Percentiles rank a stretch among this genome's conserved stretches.
Conservation (phyloP, 2,888 invertebrate species). For the Strigamia maritima region DNA sequence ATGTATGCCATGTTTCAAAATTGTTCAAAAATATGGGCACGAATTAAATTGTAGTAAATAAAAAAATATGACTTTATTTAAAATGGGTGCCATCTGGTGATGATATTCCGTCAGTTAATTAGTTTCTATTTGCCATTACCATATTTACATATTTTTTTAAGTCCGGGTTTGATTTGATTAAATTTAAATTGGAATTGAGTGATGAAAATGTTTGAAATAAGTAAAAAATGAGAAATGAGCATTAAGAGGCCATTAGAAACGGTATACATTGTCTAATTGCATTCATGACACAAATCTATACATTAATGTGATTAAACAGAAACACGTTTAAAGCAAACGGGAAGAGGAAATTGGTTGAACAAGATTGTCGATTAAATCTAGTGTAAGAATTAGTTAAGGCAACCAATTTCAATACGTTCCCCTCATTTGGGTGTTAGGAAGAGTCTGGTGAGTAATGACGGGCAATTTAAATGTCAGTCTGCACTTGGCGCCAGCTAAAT, state of each 20-base stretch:
- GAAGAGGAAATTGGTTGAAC: neutral
- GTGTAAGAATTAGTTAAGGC: constrained; percentile 4
- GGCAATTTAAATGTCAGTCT: constrained; percentile 4
- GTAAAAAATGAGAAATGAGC: neutral
- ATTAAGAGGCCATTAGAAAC: neutral
- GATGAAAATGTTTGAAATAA: neutral
- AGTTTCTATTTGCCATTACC: neutral
- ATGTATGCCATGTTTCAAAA: no score
- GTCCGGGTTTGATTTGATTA: neutral
- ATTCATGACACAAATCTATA: neutral
- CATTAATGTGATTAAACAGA: neutral
- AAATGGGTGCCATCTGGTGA: neutral
- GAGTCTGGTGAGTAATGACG: constrained; percentile 4
- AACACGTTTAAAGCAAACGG: neutral
- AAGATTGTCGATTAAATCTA: neutral
- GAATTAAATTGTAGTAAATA: no score
- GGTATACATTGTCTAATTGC: neutral
- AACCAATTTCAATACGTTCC: constrained; percentile 4
- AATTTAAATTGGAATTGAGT: neutral
- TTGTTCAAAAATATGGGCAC: no score
- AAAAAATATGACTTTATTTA: no score
- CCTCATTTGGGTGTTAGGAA: neutral
- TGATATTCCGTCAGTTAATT: neutral
- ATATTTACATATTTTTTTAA: no score
- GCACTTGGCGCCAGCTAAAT: constrained; percentile 4